Evolutionary conservation across 2,888 invertebrate species (phyloP).

Genomic region (Cloeon dipterum): DNA sequence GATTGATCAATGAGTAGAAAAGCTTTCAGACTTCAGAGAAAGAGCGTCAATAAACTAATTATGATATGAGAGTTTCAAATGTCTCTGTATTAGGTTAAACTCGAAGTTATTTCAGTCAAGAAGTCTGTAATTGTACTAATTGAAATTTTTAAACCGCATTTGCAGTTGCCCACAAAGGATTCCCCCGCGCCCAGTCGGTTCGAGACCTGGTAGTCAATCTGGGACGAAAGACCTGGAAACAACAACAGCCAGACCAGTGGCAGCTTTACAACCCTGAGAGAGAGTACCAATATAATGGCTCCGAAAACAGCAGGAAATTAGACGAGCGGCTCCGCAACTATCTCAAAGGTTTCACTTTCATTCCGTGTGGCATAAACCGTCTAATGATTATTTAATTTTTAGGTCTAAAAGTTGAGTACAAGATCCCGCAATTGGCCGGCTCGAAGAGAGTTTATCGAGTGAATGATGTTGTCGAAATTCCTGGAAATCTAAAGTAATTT

Average conservation of each 20-base stretch:
- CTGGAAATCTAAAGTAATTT: slow-evolving; percentile 14
- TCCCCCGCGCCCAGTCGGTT: slow-evolving; percentile 31
- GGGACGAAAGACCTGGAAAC: not conserved
- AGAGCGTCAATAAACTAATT: too few species aligned
- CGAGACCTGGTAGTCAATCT: slow-evolving; percentile 19
- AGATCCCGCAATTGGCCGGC: slow-evolving; percentile 19
- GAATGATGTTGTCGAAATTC: slow-evolving; percentile 17
- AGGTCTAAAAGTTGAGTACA: slow-evolving; percentile 20
- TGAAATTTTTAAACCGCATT: too few species aligned
- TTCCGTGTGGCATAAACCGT: not conserved
- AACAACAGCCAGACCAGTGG: too few species aligned
- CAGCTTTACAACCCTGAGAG: too few species aligned
- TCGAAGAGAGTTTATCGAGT: slow-evolving; percentile 22
- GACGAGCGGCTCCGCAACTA: slow-evolving; percentile 14
- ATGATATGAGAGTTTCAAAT: too few species aligned
- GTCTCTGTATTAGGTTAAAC: too few species aligned
- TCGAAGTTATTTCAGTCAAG: too few species aligned
- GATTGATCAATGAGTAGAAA: too few species aligned
- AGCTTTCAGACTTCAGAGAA: too few species aligned
- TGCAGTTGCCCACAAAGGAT: slow-evolving; percentile 55
- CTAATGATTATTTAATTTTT: not conserved
- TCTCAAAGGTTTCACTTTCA: slow-evolving; percentile 17
- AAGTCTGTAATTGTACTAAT: too few species aligned
- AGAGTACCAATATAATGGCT: not conserved
- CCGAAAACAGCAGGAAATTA: too few species aligned